Evolutionary conservation across 2,888 invertebrate species (phyloP), one percentile per base, ranked within the genome.

Genomic region (Cantharis nigra): DNA sequence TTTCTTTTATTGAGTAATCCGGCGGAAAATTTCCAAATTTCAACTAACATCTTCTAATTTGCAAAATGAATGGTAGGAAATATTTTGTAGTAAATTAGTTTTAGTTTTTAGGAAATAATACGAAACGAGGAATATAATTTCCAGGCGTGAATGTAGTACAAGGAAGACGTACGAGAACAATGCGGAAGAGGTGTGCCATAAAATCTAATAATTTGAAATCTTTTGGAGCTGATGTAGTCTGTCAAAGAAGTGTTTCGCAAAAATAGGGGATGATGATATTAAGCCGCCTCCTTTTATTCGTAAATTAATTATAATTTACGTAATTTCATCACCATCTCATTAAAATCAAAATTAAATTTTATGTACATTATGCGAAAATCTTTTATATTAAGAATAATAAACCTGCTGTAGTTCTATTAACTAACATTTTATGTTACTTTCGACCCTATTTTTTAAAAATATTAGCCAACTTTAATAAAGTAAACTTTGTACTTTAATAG

Each of bases 201-300:
- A 73, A 65, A 73, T 73, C 67, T 69, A 73, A 69, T 73, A 67
- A 73, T 73, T 69, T 49, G 23, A 20, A 67, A 49, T 69, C 69
- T 73, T 73, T 26, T 69, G 9, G 65, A 49, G 26, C 26, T 69
- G 72, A 73, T 67, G 62, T 69, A 69, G 13, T 11, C 74, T 74
- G 74, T 69, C 74, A 74, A 74, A 74, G 74, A 23, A 30, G 63
- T 69, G 26, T 74, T 74, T 69, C 69, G 63, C 69, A 16, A 74
- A 74, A 74, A 74, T 30, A 13, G 49, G n/a, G 70, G 63, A 74
- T 74, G 63, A 70, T 18, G 26, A 10, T 49, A 26, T 63, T 16
- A 67, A 67, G n/a, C 13, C 14, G 14, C 9, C 49, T 16, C n/a
- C 72, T 67, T 72, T 72, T 72, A 26, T 62, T 20, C 18, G 9